Conservation (phyloP, 53 echinoderm and acorn worm species). For the Apostichopus leukothele region DNA sequence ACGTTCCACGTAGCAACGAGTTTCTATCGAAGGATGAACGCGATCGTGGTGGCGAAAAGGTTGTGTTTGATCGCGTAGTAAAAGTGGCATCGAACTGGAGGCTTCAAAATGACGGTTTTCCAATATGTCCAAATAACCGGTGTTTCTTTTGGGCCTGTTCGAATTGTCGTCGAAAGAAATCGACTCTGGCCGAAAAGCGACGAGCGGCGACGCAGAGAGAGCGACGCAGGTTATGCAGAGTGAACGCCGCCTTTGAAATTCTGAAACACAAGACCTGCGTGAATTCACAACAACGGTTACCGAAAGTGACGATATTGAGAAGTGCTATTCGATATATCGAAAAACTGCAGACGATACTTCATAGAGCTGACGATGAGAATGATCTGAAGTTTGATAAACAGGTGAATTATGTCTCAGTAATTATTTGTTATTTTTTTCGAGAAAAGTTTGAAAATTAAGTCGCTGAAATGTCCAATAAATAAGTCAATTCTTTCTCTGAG, state of each 20-base stretch:
- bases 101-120: not conserved
- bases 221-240: constrained; percentile 78
- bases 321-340: constrained; percentile 95
- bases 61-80: not conserved
- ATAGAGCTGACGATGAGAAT: constrained; percentile 67
- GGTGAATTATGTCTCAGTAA: no score
- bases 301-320: constrained; percentile 82
- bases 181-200: constrained; percentile 77
- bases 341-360: constrained; percentile 80
- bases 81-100: not conserved
- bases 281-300: constrained; percentile 74
- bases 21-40: no score
- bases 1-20: no score
- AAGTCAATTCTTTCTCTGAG: no score
- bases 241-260: constrained; percentile 88
- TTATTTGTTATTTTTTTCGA: not conserved
- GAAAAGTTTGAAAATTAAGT: not conserved
- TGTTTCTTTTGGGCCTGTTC: constrained; percentile 92
- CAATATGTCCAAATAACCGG: constrained; percentile 53
- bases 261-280: constrained; percentile 81
- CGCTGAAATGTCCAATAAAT: no score
- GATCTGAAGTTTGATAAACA: not conserved
- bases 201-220: constrained; percentile 91
- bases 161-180: constrained; percentile 72
- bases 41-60: no score